Percentiles rank a stretch among this genome's conserved stretches.
Conservation (phyloP, 2,888 invertebrate genomes). For the Sphaerophoria rueppellii region DNA sequence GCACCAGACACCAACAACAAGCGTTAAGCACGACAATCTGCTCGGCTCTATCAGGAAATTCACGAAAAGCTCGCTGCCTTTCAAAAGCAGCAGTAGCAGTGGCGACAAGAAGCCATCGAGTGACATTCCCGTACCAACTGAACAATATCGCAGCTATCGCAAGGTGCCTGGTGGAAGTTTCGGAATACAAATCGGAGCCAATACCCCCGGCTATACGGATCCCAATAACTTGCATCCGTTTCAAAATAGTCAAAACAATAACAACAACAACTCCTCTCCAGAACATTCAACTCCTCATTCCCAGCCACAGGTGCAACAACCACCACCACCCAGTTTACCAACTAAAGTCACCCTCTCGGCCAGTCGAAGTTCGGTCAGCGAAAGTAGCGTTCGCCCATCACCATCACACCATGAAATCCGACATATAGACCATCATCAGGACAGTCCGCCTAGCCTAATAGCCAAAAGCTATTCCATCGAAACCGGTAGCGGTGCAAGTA, state of each 20-base stretch:
- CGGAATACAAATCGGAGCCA: constrained; percentile 81
- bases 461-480: constrained; percentile 56
- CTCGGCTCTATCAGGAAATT: constrained; percentile 90
- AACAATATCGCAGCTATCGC: constrained; percentile 89
- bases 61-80: constrained; percentile 82
- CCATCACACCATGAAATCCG: constrained; percentile 1
- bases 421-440: constrained; percentile 9
- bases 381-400: constrained; percentile 38
- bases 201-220: constrained; percentile 79
- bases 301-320: background rate
- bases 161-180: constrained; percentile 85
- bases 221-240: constrained; percentile 70
- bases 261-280: constrained; percentile 35
- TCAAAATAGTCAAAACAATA: constrained; percentile 30
- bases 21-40: constrained; percentile 80
- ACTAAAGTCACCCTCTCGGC: constrained; percentile 39
- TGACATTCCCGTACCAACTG: constrained; percentile 89
- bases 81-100: constrained; percentile 79
- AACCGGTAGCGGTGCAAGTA: constrained; percentile 75
- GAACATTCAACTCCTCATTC: constrained; percentile 36
- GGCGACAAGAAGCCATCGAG: constrained; percentile 80
- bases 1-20: constrained; percentile 75
- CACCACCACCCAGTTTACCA: constrained; percentile 60
- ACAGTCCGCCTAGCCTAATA: constrained; percentile 38
- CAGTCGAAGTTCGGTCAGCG: constrained; percentile 67